These are phyloP conservation scores for Sphaerophoria rueppellii DNA, from an alignment of 2,888 invertebrate genomes.

Conservation along the genomic window DNA sequence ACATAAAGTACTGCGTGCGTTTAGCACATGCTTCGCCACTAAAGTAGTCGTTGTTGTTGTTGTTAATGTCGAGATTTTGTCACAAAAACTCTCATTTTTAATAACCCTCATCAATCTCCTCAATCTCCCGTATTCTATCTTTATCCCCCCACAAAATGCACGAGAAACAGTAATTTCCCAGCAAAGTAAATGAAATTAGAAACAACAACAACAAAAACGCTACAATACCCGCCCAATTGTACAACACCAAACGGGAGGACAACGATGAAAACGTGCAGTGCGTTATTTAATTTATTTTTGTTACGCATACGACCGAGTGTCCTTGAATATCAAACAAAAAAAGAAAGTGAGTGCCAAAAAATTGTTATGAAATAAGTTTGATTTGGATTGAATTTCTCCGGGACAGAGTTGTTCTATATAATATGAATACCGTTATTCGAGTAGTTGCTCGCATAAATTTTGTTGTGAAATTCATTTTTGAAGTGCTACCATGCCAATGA, in stretches of 20 bases:
- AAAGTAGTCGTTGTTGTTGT: neutral
- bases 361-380: constrained; percentile 64
- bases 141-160: constrained; percentile 2
- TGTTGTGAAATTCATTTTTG: constrained; percentile 28
- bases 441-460: neutral
- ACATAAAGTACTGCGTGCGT: neutral
- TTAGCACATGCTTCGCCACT: constrained; percentile 4
- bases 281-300: constrained; percentile 50
- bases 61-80: neutral
- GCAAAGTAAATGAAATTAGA: neutral
- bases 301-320: constrained; percentile 65
- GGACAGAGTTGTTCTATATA: constrained; percentile 49
- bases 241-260: neutral
- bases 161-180: neutral
- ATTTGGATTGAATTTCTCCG: constrained; percentile 42
- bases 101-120: constrained; percentile 46
- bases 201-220: constrained; percentile 30
- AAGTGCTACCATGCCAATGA: neutral
- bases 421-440: constrained; percentile 8
- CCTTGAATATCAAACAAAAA: neutral
- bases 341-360: constrained; percentile 28
- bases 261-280: neutral
- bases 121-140: constrained; percentile 19
- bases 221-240: neutral
- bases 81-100: neutral